These are phyloP conservation scores for Mesocricetus auratus DNA, from an alignment of 2,113 vertebrate genomes.

Conservation along the genomic window DNA sequence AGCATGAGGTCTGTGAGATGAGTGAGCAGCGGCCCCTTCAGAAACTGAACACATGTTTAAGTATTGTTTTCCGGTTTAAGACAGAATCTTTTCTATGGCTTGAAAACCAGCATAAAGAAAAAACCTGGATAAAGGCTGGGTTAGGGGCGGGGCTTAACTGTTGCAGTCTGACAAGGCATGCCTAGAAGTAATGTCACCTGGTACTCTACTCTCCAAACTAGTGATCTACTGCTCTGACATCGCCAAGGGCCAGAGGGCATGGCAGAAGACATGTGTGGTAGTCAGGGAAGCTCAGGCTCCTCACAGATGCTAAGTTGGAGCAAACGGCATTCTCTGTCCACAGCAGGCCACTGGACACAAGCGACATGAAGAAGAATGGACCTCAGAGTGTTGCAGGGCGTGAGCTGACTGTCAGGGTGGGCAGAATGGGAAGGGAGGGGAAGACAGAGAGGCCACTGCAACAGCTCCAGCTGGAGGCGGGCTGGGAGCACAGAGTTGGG, in stretches of 20 bases:
- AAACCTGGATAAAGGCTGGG: not conserved
- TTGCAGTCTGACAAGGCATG: not conserved
- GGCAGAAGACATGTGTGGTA: not conserved
- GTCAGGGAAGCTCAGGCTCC: not conserved
- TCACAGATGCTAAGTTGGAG: not conserved
- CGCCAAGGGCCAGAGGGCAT: not conserved
- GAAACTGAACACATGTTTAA: not conserved
- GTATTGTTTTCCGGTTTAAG: not conserved
- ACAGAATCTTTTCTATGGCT: not conserved
- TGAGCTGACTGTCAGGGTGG: too few relatives aligned
- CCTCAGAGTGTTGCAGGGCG: not conserved
- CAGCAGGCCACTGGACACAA: accelerated
- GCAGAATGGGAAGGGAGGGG: not conserved
- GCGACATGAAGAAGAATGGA: too few relatives aligned
- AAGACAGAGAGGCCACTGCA: not conserved
- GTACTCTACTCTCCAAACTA: not conserved
- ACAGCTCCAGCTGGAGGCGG: too few relatives aligned
- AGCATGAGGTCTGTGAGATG: not conserved
- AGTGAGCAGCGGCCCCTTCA: not conserved
- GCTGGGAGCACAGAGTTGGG: not conserved
- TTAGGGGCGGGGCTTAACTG: not conserved
- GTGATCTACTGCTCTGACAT: not conserved
- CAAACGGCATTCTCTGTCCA: not conserved
- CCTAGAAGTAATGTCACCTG: not conserved
- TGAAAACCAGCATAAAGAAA: not conserved